These are phyloP conservation scores for Chalcis sispes DNA, from an alignment of 2,888 invertebrate species.

Conservation along the genomic window DNA sequence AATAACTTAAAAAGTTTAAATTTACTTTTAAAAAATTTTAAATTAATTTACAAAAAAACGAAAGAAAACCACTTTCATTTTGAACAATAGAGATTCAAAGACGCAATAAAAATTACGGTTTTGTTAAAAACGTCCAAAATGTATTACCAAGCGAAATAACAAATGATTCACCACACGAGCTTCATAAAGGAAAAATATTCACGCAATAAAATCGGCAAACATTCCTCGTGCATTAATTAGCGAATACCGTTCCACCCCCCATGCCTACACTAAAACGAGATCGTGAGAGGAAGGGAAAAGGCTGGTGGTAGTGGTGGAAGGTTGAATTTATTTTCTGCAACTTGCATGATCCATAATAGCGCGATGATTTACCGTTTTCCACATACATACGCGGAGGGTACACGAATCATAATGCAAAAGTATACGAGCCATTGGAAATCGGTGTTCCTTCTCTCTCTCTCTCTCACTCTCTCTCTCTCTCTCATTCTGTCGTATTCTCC, in stretches of 20 bases:
- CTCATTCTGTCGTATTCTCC: no score
- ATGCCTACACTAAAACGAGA: no score
- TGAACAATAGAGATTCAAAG: no score
- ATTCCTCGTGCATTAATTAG: conserved; percentile 23
- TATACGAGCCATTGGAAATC: conserved; percentile 9
- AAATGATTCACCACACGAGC: background rate
- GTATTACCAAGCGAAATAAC: background rate
- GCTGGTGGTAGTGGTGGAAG: conserved; percentile 12
- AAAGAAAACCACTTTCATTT: no score
- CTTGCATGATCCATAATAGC: conserved; percentile 27
- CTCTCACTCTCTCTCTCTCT: no score
- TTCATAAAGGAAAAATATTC: conserved; percentile 9
- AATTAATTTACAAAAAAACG: no score
- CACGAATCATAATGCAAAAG: conserved; percentile 5
- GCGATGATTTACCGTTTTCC: conserved; percentile 18
- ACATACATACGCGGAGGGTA: background rate
- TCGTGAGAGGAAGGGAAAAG: no score
- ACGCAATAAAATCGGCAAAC: conserved; percentile 19
- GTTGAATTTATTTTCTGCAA: conserved; percentile 33
- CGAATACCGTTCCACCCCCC: background rate
- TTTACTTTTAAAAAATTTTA: no score
- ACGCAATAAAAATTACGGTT: conserved; percentile 10
- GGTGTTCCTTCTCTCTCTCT: conserved; percentile 1
- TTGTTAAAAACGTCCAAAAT: background rate
- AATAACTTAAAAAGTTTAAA: no score